A percentile compares a stretch with the other conserved stretches of the same genome.
Evolutionary conservation across 2,888 invertebrate genomes (phyloP).

Genomic region (Hirtodrosophila confusa): DNA sequence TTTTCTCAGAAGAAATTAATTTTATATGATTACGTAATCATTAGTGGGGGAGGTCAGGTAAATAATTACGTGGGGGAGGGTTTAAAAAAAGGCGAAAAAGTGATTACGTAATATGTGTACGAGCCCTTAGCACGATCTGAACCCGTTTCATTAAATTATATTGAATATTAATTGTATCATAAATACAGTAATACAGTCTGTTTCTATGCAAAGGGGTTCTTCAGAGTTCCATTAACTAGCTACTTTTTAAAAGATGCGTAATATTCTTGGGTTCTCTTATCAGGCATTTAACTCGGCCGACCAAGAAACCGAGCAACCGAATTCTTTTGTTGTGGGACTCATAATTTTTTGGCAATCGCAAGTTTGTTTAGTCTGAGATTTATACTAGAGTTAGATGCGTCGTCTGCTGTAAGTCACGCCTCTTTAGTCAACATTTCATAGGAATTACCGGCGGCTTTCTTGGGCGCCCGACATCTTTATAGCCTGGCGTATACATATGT

Average conservation of each 20-base stretch:
- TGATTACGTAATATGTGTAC: background rate
- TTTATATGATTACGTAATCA: no score
- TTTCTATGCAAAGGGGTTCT: background rate
- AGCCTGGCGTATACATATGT: conserved; percentile 11
- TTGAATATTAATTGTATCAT: no score
- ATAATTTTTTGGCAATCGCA: conserved; percentile 27
- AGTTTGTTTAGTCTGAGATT: conserved; percentile 52
- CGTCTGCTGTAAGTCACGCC: conserved; percentile 68
- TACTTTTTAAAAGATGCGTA: conserved; percentile 38
- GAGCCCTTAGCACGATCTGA: background rate
- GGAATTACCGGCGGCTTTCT: conserved; percentile 43
- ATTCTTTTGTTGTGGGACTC: conserved; percentile 37
- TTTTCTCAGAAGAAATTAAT: no score
- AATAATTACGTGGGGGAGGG: no score
- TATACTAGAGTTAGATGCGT: conserved; percentile 43
- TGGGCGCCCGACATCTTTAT: conserved; percentile 51
- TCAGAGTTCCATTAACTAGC: conserved; percentile 3
- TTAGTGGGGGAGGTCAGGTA: no score
- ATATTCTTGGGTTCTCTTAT: conserved; percentile 45
- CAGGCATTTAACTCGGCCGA: conserved; percentile 69
- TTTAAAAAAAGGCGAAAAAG: no score
- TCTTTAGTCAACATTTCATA: conserved; percentile 35
- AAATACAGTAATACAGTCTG: background rate
- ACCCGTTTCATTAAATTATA: no score
- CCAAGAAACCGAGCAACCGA: conserved; percentile 13